Percentiles rank a stretch among this genome's conserved stretches.
Conservation (phyloP, 2,797 vertebrate species). For the Prunella strophiata region DNA sequence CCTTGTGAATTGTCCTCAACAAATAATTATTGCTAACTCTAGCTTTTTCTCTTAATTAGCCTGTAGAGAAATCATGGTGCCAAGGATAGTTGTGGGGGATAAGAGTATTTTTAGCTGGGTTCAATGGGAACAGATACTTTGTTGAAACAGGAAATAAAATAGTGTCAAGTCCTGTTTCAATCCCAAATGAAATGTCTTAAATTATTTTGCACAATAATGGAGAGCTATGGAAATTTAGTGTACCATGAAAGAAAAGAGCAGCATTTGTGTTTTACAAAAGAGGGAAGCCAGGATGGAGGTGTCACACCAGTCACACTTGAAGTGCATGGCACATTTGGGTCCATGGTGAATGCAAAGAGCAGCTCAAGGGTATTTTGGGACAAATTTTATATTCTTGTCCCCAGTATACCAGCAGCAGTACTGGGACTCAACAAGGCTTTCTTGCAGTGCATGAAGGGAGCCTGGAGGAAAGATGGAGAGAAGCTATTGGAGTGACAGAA, state of each 20-base stretch:
- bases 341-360: accelerated
- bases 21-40: not conserved
- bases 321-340: accelerated
- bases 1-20: not conserved
- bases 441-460: not conserved
- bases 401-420: not conserved
- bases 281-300: not conserved
- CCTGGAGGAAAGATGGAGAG: not conserved
- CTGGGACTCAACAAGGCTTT: not conserved
- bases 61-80: accelerated
- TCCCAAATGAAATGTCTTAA: not conserved
- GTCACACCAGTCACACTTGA: accelerated
- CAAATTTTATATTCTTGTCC: not conserved
- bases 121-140: not conserved
- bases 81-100: not conserved
- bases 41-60: not conserved
- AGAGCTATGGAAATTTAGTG: not conserved
- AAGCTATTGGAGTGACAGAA: not conserved
- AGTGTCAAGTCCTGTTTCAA: not conserved
- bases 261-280: not conserved
- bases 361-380: not conserved
- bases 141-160: not conserved
- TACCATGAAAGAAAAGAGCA: not conserved
- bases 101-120: not conserved
- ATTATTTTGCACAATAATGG: not conserved